Conservation (phyloP, 2,113 vertebrate genomes). For the Orthonyx spaldingii region DNA sequence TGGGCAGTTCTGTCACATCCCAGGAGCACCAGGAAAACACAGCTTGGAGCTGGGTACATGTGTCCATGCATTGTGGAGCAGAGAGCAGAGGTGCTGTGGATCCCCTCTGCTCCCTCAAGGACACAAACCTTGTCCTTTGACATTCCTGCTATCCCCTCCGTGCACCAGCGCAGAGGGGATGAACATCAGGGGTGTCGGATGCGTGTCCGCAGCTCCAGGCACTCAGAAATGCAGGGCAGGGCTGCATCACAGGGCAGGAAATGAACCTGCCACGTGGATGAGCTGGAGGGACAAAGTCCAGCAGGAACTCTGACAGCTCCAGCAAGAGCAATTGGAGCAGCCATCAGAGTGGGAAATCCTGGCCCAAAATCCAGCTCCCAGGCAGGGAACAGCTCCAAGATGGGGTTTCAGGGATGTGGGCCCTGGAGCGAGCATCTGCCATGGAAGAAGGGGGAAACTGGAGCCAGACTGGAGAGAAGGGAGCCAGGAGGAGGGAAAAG, state of each 20-base stretch:
- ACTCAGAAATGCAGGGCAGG: neutral
- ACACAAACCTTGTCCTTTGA: neutral
- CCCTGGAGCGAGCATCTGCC: neutral
- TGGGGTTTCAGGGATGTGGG: neutral
- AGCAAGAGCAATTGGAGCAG: neutral
- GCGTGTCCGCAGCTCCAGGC: fast-evolving
- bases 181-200: neutral
- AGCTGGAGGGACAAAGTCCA: neutral
- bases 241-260: neutral
- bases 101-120: neutral
- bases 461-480: neutral
- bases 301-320: neutral
- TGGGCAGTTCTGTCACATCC: neutral
- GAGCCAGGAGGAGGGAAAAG: neutral
- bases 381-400: neutral
- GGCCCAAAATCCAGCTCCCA: neutral
- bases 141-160: neutral
- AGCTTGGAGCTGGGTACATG: neutral
- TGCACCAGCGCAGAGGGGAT: fast-evolving
- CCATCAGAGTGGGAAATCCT: neutral
- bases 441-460: neutral
- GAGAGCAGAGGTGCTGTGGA: neutral
- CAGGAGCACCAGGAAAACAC: fast-evolving
- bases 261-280: neutral
- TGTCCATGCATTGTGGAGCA: neutral